A percentile compares a stretch with the other conserved stretches of the same genome.
Evolutionary conservation across 2,888 invertebrate species (phyloP).

Genomic region (Amphipoea oculea): DNA sequence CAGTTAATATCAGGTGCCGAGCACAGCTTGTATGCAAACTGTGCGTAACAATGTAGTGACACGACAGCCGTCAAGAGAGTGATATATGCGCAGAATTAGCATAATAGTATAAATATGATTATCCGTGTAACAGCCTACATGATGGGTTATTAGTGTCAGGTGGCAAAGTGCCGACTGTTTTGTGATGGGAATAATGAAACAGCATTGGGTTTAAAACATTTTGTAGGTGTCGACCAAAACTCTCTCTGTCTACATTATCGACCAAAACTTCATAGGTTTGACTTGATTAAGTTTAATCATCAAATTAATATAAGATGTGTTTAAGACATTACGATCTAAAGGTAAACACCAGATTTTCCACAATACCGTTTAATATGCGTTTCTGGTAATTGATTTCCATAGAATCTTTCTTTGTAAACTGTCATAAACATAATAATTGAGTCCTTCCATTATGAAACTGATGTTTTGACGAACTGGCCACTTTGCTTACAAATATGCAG

Average conservation of each 20-base stretch:
- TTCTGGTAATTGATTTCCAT: background rate
- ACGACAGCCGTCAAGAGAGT: constrained; percentile 50
- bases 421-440: background rate
- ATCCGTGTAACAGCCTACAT: constrained; percentile 12
- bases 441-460: too few species aligned
- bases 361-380: background rate
- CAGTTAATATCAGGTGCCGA: constrained; percentile 36
- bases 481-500: background rate
- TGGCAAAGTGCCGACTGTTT: constrained; percentile 18
- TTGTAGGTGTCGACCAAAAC: background rate
- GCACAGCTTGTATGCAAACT: constrained; percentile 54
- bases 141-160: constrained; percentile 43
- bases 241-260: background rate
- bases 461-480: too few species aligned
- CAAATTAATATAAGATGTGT: background rate
- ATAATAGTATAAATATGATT: constrained; percentile 58
- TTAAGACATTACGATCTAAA: background rate
- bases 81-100: constrained; percentile 55
- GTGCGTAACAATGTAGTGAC: constrained; percentile 41
- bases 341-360: background rate
- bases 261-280: background rate
- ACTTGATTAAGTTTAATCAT: background rate
- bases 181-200: constrained; percentile 17
- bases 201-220: background rate
- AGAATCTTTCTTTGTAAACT: background rate